Base-by-base conservation (phyloP, 2,888 invertebrate genomes). In the Melanophora roralis region DNA sequence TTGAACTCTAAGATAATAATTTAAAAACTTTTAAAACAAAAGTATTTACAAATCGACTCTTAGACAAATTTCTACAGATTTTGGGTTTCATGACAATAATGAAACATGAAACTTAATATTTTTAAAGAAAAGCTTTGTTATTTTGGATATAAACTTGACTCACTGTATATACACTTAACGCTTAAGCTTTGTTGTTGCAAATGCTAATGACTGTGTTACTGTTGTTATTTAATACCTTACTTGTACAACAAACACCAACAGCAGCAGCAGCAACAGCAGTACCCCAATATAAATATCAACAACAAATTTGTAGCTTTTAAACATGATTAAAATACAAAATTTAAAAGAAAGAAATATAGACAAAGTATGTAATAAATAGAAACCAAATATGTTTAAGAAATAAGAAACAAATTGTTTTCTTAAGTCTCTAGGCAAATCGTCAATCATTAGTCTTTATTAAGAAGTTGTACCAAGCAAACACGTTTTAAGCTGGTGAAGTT, bases 401-500 rank as follows among this genome's bases (percentile, higher is more conserved):
- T 73, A 80, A 80, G 72, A 73, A 76, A 80, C 80, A 83, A 83
- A 83, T 82, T 83, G 84, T 83, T 84, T 84, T 84, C 84, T 83
- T 84, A 79, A 81, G 82, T 83, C 83, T 83, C 82, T 83, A 81
- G 81, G 78, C 71, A 57, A 82, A 73, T 71, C 72, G 76, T 76
- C 72, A 64, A 47, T 74, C 84, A 84, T 80, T 85, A 86, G 85
- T 86, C 85, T 84, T 83, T 83, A 83, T 82, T 85, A 85, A 86
- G 85, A 84, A 85, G 85, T 85, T 84, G 83, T 83, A 83, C 85
- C 84, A 85, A 85, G 83, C 84, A 83, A 84, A 86, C 85, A 84
- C 84, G 83, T 81, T 83, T 81, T 83, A 76, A 76, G 57, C 64
- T 75, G 47, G 67, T 80, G 72, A 59, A 62, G 47, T 72, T 74